Evolutionary conservation across 2,797 vertebrate species (phyloP), one percentile per base, ranked within the genome.

Genomic region (Crossoptilon crossoptilon): DNA sequence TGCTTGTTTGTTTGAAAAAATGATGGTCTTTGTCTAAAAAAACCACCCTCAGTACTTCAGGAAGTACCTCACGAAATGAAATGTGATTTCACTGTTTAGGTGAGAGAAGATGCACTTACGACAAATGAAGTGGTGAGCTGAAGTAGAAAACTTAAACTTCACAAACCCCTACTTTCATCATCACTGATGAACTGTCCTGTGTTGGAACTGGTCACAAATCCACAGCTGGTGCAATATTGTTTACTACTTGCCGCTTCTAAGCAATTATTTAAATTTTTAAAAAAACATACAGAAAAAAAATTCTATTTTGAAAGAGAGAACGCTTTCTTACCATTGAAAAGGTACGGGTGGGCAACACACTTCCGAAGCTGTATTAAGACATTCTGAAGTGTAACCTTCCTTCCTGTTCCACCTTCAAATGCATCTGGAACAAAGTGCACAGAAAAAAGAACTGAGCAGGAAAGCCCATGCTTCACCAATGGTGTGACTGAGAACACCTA

Each of bases 331-430:
- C 99, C 99, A n/a, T 98, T 97, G 95, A 99, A 99, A 94, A 99
- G 96, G 66, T 99, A 99, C 0, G 99, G 99, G 78, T 99, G 99
- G 93, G 98, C 96, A 69, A 99, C 99, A 85, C 99, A 99, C 93
- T 99, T 99, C 46, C 98, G 98, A 93, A 99, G 98, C 96, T 99
- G 99, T 94, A 98, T 98, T 85, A 99, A 94, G 94, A 99, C 92
- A 85, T 99, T 99, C 93, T 98, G 97, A 73, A 99, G 98, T 48
- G 97, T 97, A 35, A 98, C 98, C 92, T 97, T 98, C 94, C 66
- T 98, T 84, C 97, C 97, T 5, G 94, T 96, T 75, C 98, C 98
- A 41, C 96, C 98, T 91, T 96, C 97, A 98, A 99, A 99, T 23
- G 97, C 98, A 95, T 98, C 99, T 99, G 93, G 79, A 98, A 98